phyloP scores from a whole-genome alignment of 2,797 vertebrate species.

The Chaenodraco wilsoni region DNA sequence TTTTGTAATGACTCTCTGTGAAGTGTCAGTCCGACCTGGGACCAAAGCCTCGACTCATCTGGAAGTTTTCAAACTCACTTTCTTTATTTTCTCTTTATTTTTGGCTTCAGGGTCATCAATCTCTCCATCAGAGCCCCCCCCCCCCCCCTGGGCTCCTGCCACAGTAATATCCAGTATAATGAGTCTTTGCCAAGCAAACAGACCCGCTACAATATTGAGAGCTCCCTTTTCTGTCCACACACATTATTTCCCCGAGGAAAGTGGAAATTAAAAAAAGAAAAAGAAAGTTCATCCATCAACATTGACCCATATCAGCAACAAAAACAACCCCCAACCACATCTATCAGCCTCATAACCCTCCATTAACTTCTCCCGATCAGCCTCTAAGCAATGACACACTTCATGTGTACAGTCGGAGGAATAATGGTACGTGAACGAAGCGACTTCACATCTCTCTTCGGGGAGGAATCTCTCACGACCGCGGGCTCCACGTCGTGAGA shows the following conservation, averaged over 20 bases:
- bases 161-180: conserved; percentile 74
- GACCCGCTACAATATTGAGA: conserved; percentile 71
- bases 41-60: no score
- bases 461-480: conserved; percentile 38
- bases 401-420: conserved; percentile 22
- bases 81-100: conserved; percentile 42
- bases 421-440: conserved; percentile 23
- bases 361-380: conserved; percentile 42
- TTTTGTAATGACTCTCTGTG: no score
- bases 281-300: conserved; percentile 64
- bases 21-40: no score
- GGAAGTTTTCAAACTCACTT: not conserved
- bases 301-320: conserved; percentile 56
- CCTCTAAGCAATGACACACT: conserved; percentile 40
- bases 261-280: conserved; percentile 69
- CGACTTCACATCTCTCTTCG: conserved; percentile 34
- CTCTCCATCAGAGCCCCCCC: conserved; percentile 54
- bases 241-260: conserved; percentile 77
- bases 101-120: conserved; percentile 70
- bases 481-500: conserved; percentile 25
- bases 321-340: not conserved
- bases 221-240: conserved; percentile 61
- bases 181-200: conserved; percentile 75
- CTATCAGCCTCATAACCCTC: conserved; percentile 39
- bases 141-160: conserved; percentile 26